Evolutionary conservation across 1,140 invertebrate species (phyloP).

Genomic region (Drosophila ambigua): DNA sequence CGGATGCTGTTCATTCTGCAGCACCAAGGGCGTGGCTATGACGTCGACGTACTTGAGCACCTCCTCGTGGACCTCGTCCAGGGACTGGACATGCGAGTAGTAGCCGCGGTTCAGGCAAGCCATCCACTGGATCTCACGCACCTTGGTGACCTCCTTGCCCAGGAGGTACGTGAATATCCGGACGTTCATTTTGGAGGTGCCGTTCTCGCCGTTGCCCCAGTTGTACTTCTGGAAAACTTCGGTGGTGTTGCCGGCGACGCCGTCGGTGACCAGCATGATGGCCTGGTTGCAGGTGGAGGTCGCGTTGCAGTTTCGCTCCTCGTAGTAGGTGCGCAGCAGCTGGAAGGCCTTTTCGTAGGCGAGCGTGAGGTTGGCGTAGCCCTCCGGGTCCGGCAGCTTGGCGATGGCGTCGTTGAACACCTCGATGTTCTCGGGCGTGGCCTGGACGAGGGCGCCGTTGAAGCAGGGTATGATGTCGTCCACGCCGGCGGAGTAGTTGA

Average conservation of each 20-base stretch:
- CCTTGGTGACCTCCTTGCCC: conserved; percentile 97
- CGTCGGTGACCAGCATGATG: conserved; percentile 99
- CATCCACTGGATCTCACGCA: conserved; percentile 96
- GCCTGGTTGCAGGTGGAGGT: conserved; percentile 94
- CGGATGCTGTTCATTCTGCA: conserved; percentile 90
- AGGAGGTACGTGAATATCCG: conserved; percentile 98
- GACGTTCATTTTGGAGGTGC: conserved; percentile 88
- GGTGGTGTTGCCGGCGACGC: conserved; percentile 95
- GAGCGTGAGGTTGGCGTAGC: conserved; percentile 93
- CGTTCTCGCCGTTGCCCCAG: conserved; percentile 86
- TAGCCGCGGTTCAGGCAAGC: conserved; percentile 97
- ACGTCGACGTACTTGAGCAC: conserved; percentile 96
- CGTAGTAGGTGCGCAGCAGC: conserved; percentile 89
- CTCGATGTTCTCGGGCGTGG: conserved; percentile 94
- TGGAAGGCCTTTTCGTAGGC: conserved; percentile 95
- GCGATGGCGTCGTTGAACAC: conserved; percentile 90
- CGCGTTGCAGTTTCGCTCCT: conserved; percentile 86
- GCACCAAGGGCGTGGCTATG: conserved; percentile 93
- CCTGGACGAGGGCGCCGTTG: conserved; percentile 92
- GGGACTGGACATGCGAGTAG: conserved; percentile 95
- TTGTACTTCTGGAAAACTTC: conserved; percentile 95
- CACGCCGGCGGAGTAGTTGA: conserved; percentile 89
- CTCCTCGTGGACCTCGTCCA: conserved; percentile 96
- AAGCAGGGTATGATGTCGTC: conserved; percentile 92
- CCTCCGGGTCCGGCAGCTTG: conserved; percentile 87